These are phyloP conservation scores for Beris morrisii DNA, from an alignment of 2,888 invertebrate species.

Conservation along the genomic window DNA sequence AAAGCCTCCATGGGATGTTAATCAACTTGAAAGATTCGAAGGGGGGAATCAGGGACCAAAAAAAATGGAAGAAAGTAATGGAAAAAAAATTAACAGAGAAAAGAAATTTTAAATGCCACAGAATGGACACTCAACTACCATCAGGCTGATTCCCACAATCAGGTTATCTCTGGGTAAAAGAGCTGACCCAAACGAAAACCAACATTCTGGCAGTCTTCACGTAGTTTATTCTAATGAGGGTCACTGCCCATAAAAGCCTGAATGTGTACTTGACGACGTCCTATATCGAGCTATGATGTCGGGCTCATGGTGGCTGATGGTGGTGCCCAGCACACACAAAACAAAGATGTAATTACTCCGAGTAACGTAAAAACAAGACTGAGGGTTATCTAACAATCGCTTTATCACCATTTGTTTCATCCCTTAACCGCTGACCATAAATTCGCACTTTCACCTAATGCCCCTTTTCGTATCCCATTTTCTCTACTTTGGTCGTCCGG, in stretches of 20 bases:
- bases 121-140: conserved; percentile 10
- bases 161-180: conserved; percentile 29
- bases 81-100: background rate
- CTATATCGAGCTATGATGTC: conserved; percentile 12
- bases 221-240: conserved; percentile 40
- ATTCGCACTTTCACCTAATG: conserved; percentile 39
- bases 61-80: conserved; percentile 2
- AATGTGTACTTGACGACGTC: conserved; percentile 2
- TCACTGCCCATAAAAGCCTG: conserved; percentile 36
- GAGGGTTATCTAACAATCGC: conserved; percentile 38
- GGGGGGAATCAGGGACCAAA: background rate
- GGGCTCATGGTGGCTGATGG: conserved; percentile 10
- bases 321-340: conserved; percentile 28
- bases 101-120: conserved; percentile 24
- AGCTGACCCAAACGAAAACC: conserved; percentile 36
- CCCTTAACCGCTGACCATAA: conserved; percentile 38
- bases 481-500: conserved; percentile 20
- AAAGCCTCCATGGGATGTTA: conserved; percentile 22
- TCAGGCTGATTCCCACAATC: conserved; percentile 36
- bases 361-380: conserved; percentile 34
- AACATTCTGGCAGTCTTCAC: conserved; percentile 37
- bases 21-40: conserved; percentile 17
- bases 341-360: conserved; percentile 39
- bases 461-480: conserved; percentile 30
- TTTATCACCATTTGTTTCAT: conserved; percentile 40